Evolutionary conservation across 2,113 vertebrate genomes (phyloP).

Genomic region (Barnardius zonarius): DNA sequence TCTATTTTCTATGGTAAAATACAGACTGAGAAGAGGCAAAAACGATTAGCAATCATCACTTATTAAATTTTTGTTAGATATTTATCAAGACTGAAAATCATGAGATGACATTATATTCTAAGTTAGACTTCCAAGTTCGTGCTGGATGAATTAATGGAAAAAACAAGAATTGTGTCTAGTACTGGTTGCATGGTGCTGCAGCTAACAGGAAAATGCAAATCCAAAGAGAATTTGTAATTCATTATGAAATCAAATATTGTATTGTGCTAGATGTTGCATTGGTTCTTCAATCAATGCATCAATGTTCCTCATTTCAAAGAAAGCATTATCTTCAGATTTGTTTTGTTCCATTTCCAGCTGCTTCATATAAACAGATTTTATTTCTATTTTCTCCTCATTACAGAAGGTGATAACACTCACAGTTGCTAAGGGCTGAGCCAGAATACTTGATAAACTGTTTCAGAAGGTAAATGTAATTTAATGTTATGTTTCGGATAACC

Average conservation of each 20-base stretch:
- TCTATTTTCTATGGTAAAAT: background rate
- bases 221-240: background rate
- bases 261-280: background rate
- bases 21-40: background rate
- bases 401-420: background rate
- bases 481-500: background rate
- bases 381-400: background rate
- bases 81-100: background rate
- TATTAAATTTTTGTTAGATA: background rate
- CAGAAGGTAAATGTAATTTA: background rate
- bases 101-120: background rate
- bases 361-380: background rate
- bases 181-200: background rate
- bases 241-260: background rate
- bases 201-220: background rate
- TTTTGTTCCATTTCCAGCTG: background rate
- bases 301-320: background rate
- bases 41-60: background rate
- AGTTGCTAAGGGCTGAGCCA: background rate
- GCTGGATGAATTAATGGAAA: accelerated
- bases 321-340: background rate
- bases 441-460: background rate
- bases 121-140: background rate
- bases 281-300: background rate
- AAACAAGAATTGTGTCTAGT: background rate